phyloP scores from a whole-genome alignment of 2,888 invertebrate species.

The Nematopogon swammerdamellus region DNA sequence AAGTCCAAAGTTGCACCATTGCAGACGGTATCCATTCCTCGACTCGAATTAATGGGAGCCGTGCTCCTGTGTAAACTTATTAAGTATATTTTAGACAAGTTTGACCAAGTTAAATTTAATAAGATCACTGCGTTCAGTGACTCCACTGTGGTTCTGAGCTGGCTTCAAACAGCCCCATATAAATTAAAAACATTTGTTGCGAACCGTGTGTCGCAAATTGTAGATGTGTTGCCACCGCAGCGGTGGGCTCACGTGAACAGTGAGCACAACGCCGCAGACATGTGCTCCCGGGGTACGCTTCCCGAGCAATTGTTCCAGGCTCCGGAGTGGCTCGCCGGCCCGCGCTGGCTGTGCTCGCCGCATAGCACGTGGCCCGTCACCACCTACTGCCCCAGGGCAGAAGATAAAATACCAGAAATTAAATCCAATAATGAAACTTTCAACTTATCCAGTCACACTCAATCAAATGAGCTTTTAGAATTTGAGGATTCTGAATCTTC shows the following conservation, averaged over 20 bases:
- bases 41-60: constrained; percentile 9
- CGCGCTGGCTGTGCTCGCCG: not conserved
- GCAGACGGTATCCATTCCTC: constrained; percentile 8
- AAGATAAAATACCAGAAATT: not conserved
- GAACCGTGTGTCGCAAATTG: constrained; percentile 10
- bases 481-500: not conserved
- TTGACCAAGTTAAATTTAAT: not conserved
- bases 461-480: not conserved
- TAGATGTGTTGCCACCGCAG: not conserved
- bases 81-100: not conserved
- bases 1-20: constrained; percentile 10
- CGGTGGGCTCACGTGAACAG: not conserved
- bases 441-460: not conserved
- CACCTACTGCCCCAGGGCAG: not conserved
- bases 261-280: not conserved
- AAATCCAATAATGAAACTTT: not conserved
- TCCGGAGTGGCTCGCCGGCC: not conserved
- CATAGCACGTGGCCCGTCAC: not conserved
- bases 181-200: constrained; percentile 13
- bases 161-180: constrained; percentile 10
- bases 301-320: not conserved
- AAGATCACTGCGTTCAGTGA: constrained; percentile 10
- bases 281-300: not conserved
- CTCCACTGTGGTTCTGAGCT: constrained; percentile 11
- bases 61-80: constrained; percentile 1